Conservation (phyloP, 2,888 invertebrate genomes). For the Phaonia tiefii region DNA sequence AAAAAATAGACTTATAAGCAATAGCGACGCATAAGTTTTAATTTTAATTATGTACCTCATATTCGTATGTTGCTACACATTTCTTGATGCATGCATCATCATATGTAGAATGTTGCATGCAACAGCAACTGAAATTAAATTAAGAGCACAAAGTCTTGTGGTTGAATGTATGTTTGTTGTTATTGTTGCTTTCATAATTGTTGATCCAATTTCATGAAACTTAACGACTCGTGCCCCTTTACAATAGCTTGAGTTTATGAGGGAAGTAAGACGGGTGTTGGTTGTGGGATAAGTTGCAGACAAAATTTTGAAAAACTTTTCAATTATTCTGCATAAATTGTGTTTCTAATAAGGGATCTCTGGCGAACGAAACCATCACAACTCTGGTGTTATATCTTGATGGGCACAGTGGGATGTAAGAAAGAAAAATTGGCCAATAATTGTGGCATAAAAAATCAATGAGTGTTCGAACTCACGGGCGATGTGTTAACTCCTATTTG, state of each 20-base stretch:
- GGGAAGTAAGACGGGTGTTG: too few relatives aligned
- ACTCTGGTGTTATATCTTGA: too few relatives aligned
- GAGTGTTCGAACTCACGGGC: too few relatives aligned
- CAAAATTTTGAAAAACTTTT: background rate
- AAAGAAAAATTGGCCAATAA: too few relatives aligned
- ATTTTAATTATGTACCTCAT: slow-evolving; percentile 56
- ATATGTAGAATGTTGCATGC: slow-evolving; percentile 1
- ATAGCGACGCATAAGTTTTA: slow-evolving; percentile 38
- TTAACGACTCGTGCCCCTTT: slow-evolving; percentile 60
- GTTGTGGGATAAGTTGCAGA: slow-evolving; percentile 6
- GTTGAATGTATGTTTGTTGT: background rate
- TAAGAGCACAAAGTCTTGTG: slow-evolving; percentile 71
- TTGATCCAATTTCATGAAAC: slow-evolving; percentile 63
- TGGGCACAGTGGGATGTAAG: too few relatives aligned
- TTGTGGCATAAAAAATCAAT: too few relatives aligned
- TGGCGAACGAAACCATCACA: too few relatives aligned
- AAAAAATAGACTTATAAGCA: background rate
- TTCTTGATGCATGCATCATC: slow-evolving; percentile 45
- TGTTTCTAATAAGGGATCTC: too few relatives aligned
- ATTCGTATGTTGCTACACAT: slow-evolving; percentile 22
- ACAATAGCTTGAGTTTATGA: slow-evolving; percentile 9
- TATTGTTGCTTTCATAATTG: slow-evolving; percentile 52
- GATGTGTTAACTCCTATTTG: too few relatives aligned
- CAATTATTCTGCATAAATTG: slow-evolving; percentile 3
- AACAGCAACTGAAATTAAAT: slow-evolving; percentile 50